phyloP scores from a whole-genome alignment of 2,797 vertebrate genomes.

The Rousettus madagascariensis region DNA sequence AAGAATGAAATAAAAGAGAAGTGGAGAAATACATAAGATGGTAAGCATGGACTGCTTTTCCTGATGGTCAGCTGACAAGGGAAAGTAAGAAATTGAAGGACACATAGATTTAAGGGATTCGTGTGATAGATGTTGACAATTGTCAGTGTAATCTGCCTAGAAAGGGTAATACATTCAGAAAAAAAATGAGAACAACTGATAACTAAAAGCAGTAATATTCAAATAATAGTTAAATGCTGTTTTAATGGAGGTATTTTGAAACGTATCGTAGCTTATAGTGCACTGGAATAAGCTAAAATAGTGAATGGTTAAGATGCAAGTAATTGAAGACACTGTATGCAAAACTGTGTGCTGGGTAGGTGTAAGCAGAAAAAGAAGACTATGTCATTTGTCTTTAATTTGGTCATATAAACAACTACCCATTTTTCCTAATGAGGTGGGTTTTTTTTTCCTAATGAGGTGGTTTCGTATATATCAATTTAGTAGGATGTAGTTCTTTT shows the following conservation, averaged over 20 bases:
- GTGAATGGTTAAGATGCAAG: neutral
- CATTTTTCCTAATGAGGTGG: neutral
- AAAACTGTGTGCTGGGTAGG: neutral
- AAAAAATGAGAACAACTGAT: neutral
- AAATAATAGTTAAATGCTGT: neutral
- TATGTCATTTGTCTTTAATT: neutral
- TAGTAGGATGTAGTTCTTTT: neutral
- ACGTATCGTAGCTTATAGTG: neutral
- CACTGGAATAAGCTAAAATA: neutral
- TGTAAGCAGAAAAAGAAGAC: neutral
- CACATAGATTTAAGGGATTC: neutral
- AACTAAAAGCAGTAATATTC: conserved; percentile 23
- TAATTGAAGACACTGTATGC: neutral
- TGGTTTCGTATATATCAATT: conserved; percentile 26
- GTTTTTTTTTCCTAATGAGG: neutral
- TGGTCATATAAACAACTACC: neutral
- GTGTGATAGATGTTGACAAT: neutral
- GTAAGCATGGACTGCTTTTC: neutral
- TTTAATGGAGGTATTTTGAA: neutral
- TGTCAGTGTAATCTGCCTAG: neutral
- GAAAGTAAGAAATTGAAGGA: neutral
- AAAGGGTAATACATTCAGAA: neutral
- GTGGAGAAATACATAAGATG: neutral
- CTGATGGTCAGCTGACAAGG: neutral
- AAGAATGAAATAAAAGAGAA: neutral